A percentile compares a stretch with the other conserved stretches of the same genome.
These are phyloP conservation scores for Pristionchus fissidentatus DNA, from an alignment of 2,888 invertebrate species.

Conservation along the genomic window DNA sequence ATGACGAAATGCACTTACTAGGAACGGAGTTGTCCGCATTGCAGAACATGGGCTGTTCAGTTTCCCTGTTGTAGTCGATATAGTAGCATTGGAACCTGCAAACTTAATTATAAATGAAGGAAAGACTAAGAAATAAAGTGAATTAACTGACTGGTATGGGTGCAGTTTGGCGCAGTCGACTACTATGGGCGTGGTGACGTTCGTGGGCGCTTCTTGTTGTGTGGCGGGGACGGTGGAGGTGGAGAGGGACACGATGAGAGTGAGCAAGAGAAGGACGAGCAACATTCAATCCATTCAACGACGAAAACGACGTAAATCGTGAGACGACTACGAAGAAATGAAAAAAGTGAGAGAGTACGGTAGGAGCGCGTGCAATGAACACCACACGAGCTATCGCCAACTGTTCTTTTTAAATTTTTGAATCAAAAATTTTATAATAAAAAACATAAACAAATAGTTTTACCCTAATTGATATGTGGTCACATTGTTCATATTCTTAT, in stretches of 20 bases:
- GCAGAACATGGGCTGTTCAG: conserved; percentile 63
- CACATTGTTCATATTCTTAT: too few species aligned
- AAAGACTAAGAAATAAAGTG: not conserved
- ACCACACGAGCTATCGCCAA: not conserved
- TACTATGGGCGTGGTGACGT: not conserved
- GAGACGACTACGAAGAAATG: too few species aligned
- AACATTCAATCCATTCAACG: conserved; percentile 24
- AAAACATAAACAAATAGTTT: too few species aligned
- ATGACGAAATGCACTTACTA: conserved; percentile 51
- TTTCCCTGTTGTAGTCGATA: conserved; percentile 54
- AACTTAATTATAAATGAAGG: not conserved
- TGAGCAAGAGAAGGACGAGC: not conserved
- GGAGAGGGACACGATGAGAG: not conserved
- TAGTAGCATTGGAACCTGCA: conserved; percentile 60
- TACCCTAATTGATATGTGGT: too few species aligned
- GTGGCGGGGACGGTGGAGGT: not conserved
- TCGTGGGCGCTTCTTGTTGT: not conserved
- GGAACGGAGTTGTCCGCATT: conserved; percentile 63
- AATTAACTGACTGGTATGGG: conserved; percentile 9
- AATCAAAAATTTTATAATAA: too few species aligned
- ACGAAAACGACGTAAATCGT: not conserved
- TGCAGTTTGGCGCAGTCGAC: conserved; percentile 35
- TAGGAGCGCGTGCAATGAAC: not conserved
- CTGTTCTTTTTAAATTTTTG: not conserved
- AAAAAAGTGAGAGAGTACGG: not conserved